Percentiles rank a stretch among this genome's conserved stretches.
Conservation (phyloP, 2,113 vertebrate genomes). For the Heterocephalus glaber region DNA sequence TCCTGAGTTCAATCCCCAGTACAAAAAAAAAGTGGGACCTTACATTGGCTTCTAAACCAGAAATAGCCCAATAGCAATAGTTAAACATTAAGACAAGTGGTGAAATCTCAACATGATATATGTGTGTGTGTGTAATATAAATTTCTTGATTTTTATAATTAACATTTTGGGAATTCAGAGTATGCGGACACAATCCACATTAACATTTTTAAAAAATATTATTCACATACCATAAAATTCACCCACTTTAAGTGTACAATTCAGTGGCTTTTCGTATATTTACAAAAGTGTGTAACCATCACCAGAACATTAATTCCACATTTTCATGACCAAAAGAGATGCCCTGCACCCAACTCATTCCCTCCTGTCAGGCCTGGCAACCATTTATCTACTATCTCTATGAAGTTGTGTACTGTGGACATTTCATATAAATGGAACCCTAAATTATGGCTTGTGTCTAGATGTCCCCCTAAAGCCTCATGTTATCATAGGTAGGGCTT, state of each 20-base stretch:
- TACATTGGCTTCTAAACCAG: background rate
- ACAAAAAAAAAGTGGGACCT: background rate
- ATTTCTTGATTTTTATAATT: background rate
- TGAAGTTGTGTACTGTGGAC: background rate
- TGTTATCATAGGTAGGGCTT: background rate
- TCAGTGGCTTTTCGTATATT: background rate
- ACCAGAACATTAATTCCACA: background rate
- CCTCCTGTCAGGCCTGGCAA: background rate
- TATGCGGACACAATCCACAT: background rate
- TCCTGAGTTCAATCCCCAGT: too few relatives aligned
- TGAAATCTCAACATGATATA: background rate
- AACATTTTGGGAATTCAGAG: background rate
- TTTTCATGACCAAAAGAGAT: slow-evolving; percentile 19
- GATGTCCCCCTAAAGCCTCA: background rate
- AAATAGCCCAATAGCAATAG: background rate
- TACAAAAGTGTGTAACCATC: background rate
- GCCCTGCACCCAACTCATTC: background rate
- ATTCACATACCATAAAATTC: slow-evolving; percentile 14
- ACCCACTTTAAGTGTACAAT: background rate
- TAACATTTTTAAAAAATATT: background rate
- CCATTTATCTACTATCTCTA: background rate
- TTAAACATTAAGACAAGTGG: background rate
- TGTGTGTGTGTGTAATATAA: background rate
- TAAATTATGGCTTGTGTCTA: background rate
- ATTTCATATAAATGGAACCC: background rate